Evolutionary conservation across 2,888 invertebrate genomes (phyloP).

Genomic region (Nomada hirtipes): DNA sequence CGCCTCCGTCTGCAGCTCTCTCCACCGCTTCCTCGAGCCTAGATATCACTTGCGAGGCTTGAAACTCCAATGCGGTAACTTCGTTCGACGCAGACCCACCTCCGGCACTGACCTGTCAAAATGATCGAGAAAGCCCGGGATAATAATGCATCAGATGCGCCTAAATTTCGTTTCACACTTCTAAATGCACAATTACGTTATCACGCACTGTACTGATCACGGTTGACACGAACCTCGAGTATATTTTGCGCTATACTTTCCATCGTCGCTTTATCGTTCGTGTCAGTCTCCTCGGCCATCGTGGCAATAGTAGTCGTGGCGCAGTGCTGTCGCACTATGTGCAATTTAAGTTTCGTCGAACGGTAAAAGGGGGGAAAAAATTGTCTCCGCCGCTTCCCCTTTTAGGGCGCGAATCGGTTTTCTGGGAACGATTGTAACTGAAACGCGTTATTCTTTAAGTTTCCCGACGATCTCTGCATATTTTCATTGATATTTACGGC

Average conservation of each 20-base stretch:
- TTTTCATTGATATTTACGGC: too few species aligned
- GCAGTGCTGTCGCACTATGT: slow-evolving; percentile 65
- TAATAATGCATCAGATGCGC: slow-evolving; percentile 18
- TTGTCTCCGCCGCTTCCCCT: background rate
- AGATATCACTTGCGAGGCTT: slow-evolving; percentile 90
- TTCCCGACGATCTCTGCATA: background rate
- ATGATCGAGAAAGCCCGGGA: slow-evolving; percentile 59
- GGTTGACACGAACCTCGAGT: slow-evolving; percentile 77
- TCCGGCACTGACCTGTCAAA: slow-evolving; percentile 82
- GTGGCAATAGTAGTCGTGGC: slow-evolving; percentile 83
- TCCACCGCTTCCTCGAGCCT: slow-evolving; percentile 89
- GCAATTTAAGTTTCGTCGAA: slow-evolving; percentile 1
- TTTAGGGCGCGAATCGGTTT: slow-evolving; percentile 9
- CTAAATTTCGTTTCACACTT: slow-evolving; percentile 15
- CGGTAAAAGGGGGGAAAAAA: background rate
- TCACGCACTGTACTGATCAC: slow-evolving; percentile 42
- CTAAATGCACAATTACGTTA: slow-evolving; percentile 29
- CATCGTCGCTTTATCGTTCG: slow-evolving; percentile 81
- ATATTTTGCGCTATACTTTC: slow-evolving; percentile 78
- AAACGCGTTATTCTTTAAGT: background rate
- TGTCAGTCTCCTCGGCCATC: slow-evolving; percentile 82
- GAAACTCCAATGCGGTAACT: slow-evolving; percentile 87
- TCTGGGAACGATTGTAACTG: background rate
- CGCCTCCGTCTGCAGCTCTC: slow-evolving; percentile 82
- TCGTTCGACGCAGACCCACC: slow-evolving; percentile 71